Conservation (phyloP, 2,797 vertebrate genomes). For the Mus minutoides region DNA sequence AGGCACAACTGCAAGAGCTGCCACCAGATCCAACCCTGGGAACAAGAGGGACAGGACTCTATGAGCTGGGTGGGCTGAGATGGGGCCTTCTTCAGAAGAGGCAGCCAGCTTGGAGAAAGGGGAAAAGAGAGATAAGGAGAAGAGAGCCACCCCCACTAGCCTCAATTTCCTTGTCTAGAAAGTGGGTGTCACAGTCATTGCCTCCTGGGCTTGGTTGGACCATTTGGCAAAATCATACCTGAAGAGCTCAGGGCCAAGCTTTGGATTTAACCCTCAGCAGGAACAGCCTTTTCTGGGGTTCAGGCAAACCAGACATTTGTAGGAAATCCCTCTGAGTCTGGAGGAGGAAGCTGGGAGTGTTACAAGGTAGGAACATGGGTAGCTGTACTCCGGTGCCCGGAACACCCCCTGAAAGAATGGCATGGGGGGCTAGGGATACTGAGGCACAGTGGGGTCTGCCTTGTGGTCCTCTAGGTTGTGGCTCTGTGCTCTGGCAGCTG, state of each 20-base stretch:
- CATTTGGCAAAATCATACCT: background rate
- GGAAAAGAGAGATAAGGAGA: background rate
- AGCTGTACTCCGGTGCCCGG: background rate
- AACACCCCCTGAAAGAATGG: background rate
- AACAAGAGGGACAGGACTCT: background rate
- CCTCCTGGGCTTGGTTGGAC: background rate
- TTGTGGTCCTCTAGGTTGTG: background rate
- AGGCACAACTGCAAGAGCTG: background rate
- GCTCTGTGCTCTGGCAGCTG: fast-evolving
- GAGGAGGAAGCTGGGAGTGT: background rate
- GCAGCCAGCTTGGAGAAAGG: background rate
- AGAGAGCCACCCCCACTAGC: background rate
- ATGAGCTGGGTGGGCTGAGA: background rate
- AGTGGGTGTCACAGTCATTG: background rate
- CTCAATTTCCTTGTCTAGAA: background rate
- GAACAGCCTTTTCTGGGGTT: background rate
- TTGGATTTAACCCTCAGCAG: background rate
- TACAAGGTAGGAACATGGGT: background rate
- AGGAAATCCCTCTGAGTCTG: background rate
- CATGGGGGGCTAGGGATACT: background rate
- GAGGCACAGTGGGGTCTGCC: background rate
- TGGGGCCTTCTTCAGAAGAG: background rate
- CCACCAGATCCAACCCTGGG: background rate
- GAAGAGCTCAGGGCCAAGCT: fast-evolving
- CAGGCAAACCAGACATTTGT: background rate